phyloP scores from a whole-genome alignment of 2,888 invertebrate genomes.

The Trachelus tabidus region DNA sequence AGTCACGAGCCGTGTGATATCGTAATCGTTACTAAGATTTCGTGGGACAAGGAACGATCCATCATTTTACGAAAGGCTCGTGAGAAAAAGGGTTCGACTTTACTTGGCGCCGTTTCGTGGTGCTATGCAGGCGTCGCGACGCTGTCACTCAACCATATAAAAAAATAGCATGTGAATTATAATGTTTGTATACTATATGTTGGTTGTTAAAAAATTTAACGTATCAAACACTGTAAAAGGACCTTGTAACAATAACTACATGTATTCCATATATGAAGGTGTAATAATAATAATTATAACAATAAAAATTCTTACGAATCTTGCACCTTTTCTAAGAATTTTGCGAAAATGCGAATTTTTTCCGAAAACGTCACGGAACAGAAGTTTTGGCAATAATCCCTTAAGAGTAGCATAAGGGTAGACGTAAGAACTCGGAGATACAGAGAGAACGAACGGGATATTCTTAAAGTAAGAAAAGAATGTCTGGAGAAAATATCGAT shows the following conservation, averaged over 20 bases:
- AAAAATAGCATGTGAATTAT: background rate
- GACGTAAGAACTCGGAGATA: background rate
- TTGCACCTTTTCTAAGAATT: background rate
- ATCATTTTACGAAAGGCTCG: slow-evolving; percentile 11
- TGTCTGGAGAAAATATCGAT: background rate
- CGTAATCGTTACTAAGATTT: slow-evolving; percentile 10
- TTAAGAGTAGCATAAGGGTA: background rate
- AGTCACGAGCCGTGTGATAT: slow-evolving; percentile 13
- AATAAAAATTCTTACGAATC: background rate
- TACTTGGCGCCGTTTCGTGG: background rate
- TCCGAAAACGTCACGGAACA: background rate
- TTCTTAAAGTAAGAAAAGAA: background rate
- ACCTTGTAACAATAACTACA: background rate
- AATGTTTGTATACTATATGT: background rate
- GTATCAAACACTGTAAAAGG: background rate
- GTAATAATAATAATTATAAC: too few species aligned
- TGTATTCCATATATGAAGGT: background rate
- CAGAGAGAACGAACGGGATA: background rate
- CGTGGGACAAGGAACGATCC: slow-evolving; percentile 5
- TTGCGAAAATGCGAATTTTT: background rate
- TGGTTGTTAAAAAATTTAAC: background rate
- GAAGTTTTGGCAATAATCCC: background rate
- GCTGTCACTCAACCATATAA: background rate
- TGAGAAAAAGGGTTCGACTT: background rate
- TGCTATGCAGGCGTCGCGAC: background rate